phyloP scores from a whole-genome alignment of 2,888 invertebrate species.

The Oxyteleia sp. region DNA sequence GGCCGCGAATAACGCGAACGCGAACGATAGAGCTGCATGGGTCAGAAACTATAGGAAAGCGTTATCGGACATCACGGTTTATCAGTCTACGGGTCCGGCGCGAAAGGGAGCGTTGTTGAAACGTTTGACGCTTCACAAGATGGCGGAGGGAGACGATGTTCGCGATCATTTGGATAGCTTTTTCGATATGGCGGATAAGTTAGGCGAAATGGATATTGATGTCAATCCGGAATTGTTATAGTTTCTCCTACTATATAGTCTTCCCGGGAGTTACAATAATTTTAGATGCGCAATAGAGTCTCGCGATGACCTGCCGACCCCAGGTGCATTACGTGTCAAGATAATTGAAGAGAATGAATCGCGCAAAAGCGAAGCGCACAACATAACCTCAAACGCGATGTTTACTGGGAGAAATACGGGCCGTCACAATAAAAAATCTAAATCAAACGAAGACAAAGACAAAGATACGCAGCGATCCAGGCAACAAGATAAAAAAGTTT shows the following conservation, averaged over 20 bases:
- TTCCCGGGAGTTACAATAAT: not conserved
- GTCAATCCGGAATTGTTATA: not conserved
- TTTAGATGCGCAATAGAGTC: not conserved
- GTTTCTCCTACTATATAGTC: not conserved
- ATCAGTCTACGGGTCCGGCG: no score
- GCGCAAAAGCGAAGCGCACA: not conserved
- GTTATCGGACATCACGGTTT: slow-evolving; percentile 1
- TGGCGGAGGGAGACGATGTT: no score
- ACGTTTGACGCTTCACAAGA: no score
- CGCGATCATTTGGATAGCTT: no score
- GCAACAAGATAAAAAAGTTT: not conserved
- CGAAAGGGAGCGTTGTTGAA: no score
- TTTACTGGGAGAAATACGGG: not conserved
- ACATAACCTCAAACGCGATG: not conserved
- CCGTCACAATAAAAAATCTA: not conserved
- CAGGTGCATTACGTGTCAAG: not conserved
- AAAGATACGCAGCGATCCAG: not conserved
- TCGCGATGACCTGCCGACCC: not conserved
- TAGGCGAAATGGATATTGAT: not conserved
- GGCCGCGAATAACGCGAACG: no score
- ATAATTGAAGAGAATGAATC: not conserved
- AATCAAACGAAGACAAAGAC: not conserved
- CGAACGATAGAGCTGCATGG: not conserved
- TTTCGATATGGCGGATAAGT: not conserved
- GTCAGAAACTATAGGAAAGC: not conserved